Evolutionary conservation across 2,113 vertebrate genomes (phyloP).

Genomic region (Bambusicola thoracicus): DNA sequence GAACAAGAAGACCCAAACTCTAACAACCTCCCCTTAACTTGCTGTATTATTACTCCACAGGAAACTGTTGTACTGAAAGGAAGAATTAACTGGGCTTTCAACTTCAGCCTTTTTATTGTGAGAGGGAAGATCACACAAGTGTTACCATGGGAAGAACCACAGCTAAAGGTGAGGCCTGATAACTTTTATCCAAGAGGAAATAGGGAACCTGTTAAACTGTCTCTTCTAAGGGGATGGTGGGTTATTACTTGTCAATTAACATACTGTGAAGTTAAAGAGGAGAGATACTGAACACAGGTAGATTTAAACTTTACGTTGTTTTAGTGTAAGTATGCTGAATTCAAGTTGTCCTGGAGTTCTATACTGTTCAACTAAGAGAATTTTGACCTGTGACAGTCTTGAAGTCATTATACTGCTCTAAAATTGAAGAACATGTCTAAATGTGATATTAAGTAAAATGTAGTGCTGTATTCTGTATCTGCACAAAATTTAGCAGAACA

Average conservation of each 20-base stretch:
- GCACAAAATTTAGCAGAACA: background rate
- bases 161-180: slow-evolving; percentile 74
- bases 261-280: background rate
- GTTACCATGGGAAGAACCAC: slow-evolving; percentile 73
- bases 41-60: slow-evolving; percentile 59
- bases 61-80: slow-evolving; percentile 68
- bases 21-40: slow-evolving; percentile 49
- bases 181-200: slow-evolving; percentile 28
- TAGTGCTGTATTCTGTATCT: background rate
- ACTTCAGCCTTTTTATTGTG: slow-evolving; percentile 67
- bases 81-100: slow-evolving; percentile 70
- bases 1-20: background rate
- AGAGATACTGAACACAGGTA: background rate
- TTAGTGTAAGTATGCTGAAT: background rate
- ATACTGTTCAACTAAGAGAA: background rate
- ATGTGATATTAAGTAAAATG: background rate
- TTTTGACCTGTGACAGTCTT: background rate
- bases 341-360: background rate
- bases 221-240: background rate
- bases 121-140: slow-evolving; percentile 60
- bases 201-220: background rate
- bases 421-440: background rate
- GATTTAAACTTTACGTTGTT: background rate
- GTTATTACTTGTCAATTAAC: background rate
- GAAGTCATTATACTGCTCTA: background rate